Evolutionary conservation across 2,113 vertebrate genomes (phyloP).

Genomic region (Pelecanus crispus): DNA sequence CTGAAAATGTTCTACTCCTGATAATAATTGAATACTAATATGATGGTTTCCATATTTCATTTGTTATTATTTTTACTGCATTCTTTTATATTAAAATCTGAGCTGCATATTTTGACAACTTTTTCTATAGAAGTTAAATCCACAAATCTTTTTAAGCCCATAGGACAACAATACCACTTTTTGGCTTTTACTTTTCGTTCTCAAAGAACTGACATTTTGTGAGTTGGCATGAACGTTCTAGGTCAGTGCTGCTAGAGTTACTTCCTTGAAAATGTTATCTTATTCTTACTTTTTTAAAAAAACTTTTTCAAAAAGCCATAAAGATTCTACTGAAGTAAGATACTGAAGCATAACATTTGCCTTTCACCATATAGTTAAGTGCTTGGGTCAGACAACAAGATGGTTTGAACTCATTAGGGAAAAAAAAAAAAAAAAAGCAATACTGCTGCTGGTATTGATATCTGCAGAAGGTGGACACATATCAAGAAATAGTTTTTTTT

Average conservation of each 20-base stretch:
- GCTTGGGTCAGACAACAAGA: background rate
- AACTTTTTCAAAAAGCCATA: background rate
- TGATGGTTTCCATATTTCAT: background rate
- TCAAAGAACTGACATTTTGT: background rate
- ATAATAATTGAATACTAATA: background rate
- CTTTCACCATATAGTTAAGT: background rate
- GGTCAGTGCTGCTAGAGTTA: background rate
- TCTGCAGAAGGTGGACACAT: background rate
- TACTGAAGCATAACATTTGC: background rate
- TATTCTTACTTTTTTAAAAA: background rate
- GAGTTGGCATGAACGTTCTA: background rate
- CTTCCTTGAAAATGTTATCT: background rate
- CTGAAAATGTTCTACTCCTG: background rate
- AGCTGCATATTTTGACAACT: background rate
- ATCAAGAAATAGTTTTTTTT: background rate
- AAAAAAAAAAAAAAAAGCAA: background rate
- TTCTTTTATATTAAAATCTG: background rate
- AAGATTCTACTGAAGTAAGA: background rate
- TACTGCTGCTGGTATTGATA: background rate
- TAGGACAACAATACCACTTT: background rate
- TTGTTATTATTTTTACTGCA: background rate
- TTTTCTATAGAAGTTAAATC: background rate
- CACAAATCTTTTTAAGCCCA: background rate
- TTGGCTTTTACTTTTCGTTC: background rate
- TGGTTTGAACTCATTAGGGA: background rate